These are phyloP conservation scores for Drosophila buzzatii DNA, from an alignment of 2,888 invertebrate genomes.

Conservation along the genomic window DNA sequence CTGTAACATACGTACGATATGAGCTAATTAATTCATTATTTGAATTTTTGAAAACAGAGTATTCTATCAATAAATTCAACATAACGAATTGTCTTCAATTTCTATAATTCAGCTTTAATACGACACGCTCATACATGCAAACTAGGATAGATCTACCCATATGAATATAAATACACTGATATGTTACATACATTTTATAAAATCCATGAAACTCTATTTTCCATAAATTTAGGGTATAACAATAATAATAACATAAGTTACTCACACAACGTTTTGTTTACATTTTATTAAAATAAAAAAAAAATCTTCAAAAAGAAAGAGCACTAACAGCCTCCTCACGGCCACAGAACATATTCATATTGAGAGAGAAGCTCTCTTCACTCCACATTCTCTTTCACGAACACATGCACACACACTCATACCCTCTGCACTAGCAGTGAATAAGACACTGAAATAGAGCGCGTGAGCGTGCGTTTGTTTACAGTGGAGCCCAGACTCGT, in stretches of 20 bases:
- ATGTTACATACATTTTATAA: not conserved
- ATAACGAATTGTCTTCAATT: not conserved
- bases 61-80: no score
- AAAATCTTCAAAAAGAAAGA: slow-evolving; percentile 54
- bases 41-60: no score
- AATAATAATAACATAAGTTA: slow-evolving; percentile 34
- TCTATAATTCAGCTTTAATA: not conserved
- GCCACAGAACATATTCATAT: slow-evolving; percentile 19
- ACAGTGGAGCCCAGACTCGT: slow-evolving; percentile 20
- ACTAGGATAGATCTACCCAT: not conserved
- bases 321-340: slow-evolving; percentile 34
- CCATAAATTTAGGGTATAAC: slow-evolving; percentile 7
- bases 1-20: no score
- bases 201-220: not conserved
- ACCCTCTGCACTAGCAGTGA: slow-evolving; percentile 23
- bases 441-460: slow-evolving; percentile 11
- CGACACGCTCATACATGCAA: no score
- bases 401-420: slow-evolving; percentile 5
- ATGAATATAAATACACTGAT: not conserved
- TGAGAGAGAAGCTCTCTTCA: slow-evolving; percentile 18
- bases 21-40: no score
- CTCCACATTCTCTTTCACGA: slow-evolving; percentile 4
- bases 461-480: slow-evolving; percentile 15
- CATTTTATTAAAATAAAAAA: slow-evolving; percentile 56
- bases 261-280: slow-evolving; percentile 60